These are phyloP conservation scores for Erethizon dorsatum DNA, from an alignment of 2,797 vertebrate genomes.

Conservation along the genomic window DNA sequence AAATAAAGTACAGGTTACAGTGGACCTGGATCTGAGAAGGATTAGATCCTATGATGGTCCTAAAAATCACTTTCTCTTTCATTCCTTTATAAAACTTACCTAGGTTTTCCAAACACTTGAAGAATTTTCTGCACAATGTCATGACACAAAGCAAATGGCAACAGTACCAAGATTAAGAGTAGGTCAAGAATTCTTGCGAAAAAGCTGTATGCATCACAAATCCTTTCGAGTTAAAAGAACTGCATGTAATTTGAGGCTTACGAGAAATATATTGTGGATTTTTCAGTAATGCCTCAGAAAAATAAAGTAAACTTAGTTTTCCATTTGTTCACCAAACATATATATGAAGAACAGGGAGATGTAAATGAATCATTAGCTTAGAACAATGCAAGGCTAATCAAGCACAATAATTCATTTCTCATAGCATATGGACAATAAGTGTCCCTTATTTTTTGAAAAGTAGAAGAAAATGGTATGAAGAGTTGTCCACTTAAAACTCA, in stretches of 20 bases:
- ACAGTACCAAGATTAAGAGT: not conserved
- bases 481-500: not conserved
- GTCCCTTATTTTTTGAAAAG: conserved; percentile 11
- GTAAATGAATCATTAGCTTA: not conserved
- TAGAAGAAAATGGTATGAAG: not conserved
- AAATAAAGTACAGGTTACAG: not conserved
- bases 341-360: not conserved
- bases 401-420: not conserved
- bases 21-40: not conserved
- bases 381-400: not conserved
- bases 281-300: not conserved
- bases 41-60: not conserved
- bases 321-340: not conserved
- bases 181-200: conserved; percentile 7
- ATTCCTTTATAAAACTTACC: not conserved
- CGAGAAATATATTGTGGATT: conserved; percentile 44
- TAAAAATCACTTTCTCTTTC: conserved; percentile 41
- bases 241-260: conserved; percentile 27
- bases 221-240: conserved; percentile 36
- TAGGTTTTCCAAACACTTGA: not conserved
- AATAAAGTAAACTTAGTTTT: conserved; percentile 34
- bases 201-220: not conserved
- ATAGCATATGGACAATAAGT: not conserved
- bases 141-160: conserved; percentile 9
- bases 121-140: not conserved